Percentiles rank a stretch among this genome's conserved stretches.
These are phyloP conservation scores for Lottia gigantea DNA, from an alignment of 2,888 invertebrate genomes.

Conservation along the genomic window DNA sequence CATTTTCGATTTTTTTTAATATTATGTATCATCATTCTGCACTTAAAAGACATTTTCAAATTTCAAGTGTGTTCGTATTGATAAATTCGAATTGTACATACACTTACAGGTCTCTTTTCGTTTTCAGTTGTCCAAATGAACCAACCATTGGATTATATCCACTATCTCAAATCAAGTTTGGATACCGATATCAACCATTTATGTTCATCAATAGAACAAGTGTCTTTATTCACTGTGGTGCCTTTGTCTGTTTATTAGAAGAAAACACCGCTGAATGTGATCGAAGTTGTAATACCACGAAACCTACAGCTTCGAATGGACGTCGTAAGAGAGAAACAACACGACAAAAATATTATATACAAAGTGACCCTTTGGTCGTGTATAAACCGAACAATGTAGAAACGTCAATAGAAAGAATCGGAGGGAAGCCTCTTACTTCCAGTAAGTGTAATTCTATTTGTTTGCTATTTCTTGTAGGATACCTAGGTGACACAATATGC, in stretches of 20 bases:
- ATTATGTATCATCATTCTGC: too few species aligned
- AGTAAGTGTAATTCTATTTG: too few species aligned
- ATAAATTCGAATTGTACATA: too few species aligned
- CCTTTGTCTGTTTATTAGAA: conserved; percentile 48
- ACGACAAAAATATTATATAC: conserved; percentile 15
- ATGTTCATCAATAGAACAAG: conserved; percentile 43
- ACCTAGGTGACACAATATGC: too few species aligned
- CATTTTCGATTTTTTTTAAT: too few species aligned
- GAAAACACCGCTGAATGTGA: conserved; percentile 52
- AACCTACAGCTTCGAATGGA: conserved; percentile 27
- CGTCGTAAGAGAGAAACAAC: conserved; percentile 19
- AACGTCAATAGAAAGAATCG: background rate
- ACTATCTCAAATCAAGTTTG: conserved; percentile 48
- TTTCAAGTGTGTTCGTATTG: too few species aligned
- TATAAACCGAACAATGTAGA: conserved; percentile 13
- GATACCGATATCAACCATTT: conserved; percentile 55
- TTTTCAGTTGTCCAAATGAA: conserved; percentile 47
- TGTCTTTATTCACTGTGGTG: conserved; percentile 56
- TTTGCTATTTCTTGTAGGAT: too few species aligned
- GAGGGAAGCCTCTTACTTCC: too few species aligned
- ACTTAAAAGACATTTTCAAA: too few species aligned
- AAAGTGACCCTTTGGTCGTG: conserved; percentile 24
- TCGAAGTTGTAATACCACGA: conserved; percentile 44
- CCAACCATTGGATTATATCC: conserved; percentile 47
- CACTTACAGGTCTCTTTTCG: background rate